Conservation (phyloP, 2,113 vertebrate species). For the Campylomormyrus tamandua region DNA sequence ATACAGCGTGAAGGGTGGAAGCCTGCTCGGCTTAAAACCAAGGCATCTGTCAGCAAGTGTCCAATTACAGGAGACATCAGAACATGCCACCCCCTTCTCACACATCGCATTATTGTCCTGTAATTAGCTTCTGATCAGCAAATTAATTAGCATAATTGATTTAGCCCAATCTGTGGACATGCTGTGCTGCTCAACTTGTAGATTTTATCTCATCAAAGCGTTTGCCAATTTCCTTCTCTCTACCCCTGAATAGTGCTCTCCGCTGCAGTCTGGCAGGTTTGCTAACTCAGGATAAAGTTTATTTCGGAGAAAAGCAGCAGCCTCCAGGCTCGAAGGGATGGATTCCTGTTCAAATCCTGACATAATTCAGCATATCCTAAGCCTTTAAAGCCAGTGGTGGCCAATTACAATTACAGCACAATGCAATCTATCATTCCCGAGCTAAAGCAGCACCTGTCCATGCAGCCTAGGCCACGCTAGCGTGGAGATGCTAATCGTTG, state of each 20-base stretch:
- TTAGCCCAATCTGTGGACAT: constrained; percentile 26
- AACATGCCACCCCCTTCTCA: constrained; percentile 22
- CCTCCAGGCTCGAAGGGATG: constrained; percentile 22
- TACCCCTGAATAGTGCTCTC: not conserved
- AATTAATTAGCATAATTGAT: constrained; percentile 32
- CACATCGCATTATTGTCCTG: constrained; percentile 21
- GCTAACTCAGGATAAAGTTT: constrained; percentile 6
- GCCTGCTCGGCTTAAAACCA: constrained; percentile 19
- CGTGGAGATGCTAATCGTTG: constrained; percentile 44
- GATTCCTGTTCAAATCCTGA: constrained; percentile 16
- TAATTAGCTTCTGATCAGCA: constrained; percentile 37
- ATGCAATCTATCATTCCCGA: constrained; percentile 34
- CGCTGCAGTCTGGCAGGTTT: not conserved
- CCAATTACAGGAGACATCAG: constrained; percentile 28
- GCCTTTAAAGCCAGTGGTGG: constrained; percentile 23
- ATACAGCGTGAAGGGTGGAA: constrained; percentile 28
- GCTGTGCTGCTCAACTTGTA: constrained; percentile 19
- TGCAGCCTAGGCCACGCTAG: constrained; percentile 28
- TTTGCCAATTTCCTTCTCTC: not conserved
- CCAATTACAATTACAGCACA: constrained; percentile 38
- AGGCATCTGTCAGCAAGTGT: constrained; percentile 17
- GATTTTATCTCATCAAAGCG: constrained; percentile 26
- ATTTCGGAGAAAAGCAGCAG: not conserved
- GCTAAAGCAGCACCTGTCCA: constrained; percentile 29
- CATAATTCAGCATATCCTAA: constrained; percentile 17